Base-by-base conservation (phyloP, 2,888 invertebrate species). In the Nephrotoma flavescens region DNA sequence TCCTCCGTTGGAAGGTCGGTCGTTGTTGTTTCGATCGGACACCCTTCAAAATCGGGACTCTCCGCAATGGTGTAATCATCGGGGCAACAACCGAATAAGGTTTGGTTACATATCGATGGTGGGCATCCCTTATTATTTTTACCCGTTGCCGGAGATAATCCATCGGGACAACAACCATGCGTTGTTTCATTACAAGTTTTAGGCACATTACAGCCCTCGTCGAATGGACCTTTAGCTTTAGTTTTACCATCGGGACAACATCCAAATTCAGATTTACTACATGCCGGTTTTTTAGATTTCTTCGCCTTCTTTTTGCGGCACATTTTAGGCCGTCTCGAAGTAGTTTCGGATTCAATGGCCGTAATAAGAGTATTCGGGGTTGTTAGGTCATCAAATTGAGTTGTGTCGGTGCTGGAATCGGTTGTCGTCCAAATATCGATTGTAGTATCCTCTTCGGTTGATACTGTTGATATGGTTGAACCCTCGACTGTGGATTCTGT, bases 21-120 rank as follows among this genome's bases (percentile, higher is more conserved):
- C n/a, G 92, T 92, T 2, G 94, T 94, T 9, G 94, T 94, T 57
- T 90, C 90, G 87, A 90, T 90, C 12, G 95, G 95, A 90, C 99
- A 99, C 12, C 97, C 98, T 90, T 97, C 96, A 88, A 94, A 93
- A 12, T 91, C 90, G 89, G 96, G 96, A 86, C 98, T 97, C 90
- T 95, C 93, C 0, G 98, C 95, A 7, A 94, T 92, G 0, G 95
- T 96, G 88, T 93, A 93, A 85, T 95, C 95, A 91, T 97, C 97
- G 9, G 94, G 94, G 89, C 98, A 98, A 90, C 98, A 98, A 2
- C 98, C 98, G 89, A 95, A 98, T 6, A 97, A 92, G 0, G 96
- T 95, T 89, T 95, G 95, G 0, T 93, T 93, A 90, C 97, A 97
- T 9, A 94, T 93, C 0, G 94, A 92, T 57, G 93, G 91, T 0